Conservation (phyloP, 2,797 vertebrate species). For the Siniperca obscura region DNA sequence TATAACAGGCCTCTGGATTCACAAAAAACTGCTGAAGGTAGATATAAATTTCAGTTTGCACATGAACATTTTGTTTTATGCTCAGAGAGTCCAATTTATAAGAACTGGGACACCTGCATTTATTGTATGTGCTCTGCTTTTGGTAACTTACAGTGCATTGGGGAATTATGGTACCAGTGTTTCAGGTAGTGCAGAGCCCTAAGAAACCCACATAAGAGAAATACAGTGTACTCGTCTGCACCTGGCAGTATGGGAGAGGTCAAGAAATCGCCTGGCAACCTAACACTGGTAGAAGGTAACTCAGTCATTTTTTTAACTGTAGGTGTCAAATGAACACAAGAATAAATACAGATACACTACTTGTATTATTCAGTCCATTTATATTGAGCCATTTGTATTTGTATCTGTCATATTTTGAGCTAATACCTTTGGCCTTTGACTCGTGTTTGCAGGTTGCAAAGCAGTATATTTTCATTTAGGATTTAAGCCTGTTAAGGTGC, state of each 20-base stretch:
- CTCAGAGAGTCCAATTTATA: constrained; percentile 7
- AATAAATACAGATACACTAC: neutral
- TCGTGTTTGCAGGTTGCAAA: constrained; percentile 48
- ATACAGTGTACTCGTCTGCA: constrained; percentile 18
- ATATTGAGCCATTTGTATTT: neutral
- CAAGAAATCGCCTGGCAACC: neutral
- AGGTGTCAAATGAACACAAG: neutral
- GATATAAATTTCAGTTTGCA: constrained; percentile 1
- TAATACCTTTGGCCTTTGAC: constrained; percentile 56
- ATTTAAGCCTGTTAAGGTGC: constrained; percentile 67
- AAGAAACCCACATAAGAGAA: constrained; percentile 34
- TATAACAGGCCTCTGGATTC: neutral
- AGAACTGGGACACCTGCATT: constrained; percentile 38
- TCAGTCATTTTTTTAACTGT: constrained; percentile 3
- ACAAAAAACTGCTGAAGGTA: neutral
- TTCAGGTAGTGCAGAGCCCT: constrained; percentile 23
- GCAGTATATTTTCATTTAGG: constrained; percentile 68
- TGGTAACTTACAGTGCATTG: constrained; percentile 21
- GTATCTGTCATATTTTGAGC: constrained; percentile 41
- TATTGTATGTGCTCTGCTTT: constrained; percentile 39
- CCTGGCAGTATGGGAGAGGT: constrained; percentile 29
- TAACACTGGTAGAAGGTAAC: neutral
- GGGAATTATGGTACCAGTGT: constrained; percentile 34
- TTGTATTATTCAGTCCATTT: neutral
- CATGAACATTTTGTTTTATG: constrained; percentile 26